These are phyloP conservation scores for Brenthis ino DNA, from an alignment of 2,888 invertebrate genomes.

Conservation along the genomic window DNA sequence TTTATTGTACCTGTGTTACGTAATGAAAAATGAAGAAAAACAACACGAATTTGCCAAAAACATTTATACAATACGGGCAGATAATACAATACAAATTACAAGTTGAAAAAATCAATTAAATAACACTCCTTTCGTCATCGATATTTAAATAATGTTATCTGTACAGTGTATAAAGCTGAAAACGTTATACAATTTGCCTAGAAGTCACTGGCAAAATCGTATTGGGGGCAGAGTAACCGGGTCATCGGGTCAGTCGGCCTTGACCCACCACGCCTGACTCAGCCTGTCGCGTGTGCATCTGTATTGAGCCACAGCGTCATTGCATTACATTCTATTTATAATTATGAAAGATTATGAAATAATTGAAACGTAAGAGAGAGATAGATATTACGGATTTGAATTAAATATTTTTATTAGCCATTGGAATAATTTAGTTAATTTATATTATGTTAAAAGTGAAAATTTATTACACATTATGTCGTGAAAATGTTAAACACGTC, in stretches of 20 bases:
- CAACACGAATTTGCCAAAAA: too few relatives aligned
- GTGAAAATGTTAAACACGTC: slow-evolving; percentile 9
- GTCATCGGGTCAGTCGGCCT: slow-evolving; percentile 60
- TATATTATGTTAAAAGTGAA: background rate
- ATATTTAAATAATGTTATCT: background rate
- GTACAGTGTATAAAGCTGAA: background rate
- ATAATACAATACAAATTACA: too few relatives aligned
- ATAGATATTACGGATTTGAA: background rate
- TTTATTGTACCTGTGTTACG: too few relatives aligned
- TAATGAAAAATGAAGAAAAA: too few relatives aligned
- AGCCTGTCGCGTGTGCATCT: slow-evolving; percentile 50
- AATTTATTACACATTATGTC: slow-evolving; percentile 4
- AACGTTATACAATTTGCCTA: slow-evolving; percentile 21
- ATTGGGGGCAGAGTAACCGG: slow-evolving; percentile 59
- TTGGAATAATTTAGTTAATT: too few relatives aligned
- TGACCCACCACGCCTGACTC: slow-evolving; percentile 53
- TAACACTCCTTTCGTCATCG: background rate
- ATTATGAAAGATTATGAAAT: slow-evolving; percentile 40
- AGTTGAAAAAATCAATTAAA: too few relatives aligned
- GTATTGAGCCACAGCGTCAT: slow-evolving; percentile 29
- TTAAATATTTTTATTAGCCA: background rate
- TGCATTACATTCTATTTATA: slow-evolving; percentile 38
- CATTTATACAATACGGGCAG: too few relatives aligned
- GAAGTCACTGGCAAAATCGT: slow-evolving; percentile 44
- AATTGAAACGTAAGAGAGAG: background rate